phyloP scores from a whole-genome alignment of 2,888 invertebrate species.

The Cerceris ruficornis region DNA sequence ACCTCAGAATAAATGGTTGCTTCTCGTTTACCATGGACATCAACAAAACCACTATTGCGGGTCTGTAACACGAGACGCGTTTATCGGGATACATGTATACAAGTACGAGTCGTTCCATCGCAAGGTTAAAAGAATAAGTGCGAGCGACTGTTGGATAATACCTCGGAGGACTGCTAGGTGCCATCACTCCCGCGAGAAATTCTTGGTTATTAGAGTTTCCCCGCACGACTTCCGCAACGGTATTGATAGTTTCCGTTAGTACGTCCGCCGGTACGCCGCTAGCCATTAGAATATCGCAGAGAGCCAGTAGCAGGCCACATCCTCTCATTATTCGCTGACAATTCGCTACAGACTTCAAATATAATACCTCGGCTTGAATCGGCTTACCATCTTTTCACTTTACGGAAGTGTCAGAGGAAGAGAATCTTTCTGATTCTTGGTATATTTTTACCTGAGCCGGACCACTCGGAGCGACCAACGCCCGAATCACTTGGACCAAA shows the following conservation, averaged over 20 bases:
- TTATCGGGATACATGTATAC: constrained; percentile 12
- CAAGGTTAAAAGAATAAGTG: background rate
- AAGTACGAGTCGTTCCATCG: background rate
- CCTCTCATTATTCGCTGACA: constrained; percentile 96
- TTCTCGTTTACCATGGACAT: constrained; percentile 99
- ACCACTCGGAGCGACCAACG: constrained; percentile 96
- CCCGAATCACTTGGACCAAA: constrained; percentile 94
- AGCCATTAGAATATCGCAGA: constrained; percentile 96
- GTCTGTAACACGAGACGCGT: constrained; percentile 83
- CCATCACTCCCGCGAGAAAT: constrained; percentile 93
- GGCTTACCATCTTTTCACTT: background rate
- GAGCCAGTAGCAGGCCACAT: constrained; percentile 90
- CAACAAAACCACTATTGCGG: constrained; percentile 95
- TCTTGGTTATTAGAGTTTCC: constrained; percentile 96
- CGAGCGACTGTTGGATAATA: background rate
- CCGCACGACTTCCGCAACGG: constrained; percentile 96
- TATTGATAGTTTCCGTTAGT: constrained; percentile 96
- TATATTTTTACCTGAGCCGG: constrained; percentile 89
- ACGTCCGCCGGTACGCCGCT: constrained; percentile 98
- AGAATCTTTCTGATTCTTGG: constrained; percentile 1
- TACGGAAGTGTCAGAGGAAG: too few species aligned
- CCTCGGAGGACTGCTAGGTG: constrained; percentile 95
- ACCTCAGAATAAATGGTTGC: constrained; percentile 94
- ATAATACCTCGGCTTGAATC: background rate
- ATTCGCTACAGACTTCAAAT: constrained; percentile 78